Evolutionary conservation across 2,113 vertebrate species (phyloP), one percentile per base, ranked within the genome.

Genomic region (Recurvirostra avosetta): DNA sequence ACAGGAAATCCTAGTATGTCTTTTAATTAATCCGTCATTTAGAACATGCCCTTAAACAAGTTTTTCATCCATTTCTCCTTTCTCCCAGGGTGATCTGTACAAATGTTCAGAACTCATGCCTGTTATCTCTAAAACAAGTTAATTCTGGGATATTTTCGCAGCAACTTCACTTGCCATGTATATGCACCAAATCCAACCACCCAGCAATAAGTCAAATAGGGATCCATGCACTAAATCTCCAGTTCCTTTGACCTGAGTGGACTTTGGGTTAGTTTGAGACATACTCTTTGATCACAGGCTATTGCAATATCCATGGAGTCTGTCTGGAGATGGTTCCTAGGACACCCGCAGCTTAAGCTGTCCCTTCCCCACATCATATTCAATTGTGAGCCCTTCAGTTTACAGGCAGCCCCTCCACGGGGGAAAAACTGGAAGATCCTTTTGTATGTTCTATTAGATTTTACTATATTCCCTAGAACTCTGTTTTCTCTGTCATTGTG

Each of bases 191-290:
- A 58, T 72, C 27, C 50, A 62, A 5, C 36, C 15, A 58, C 9
- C 3, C 40, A 62, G 15, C 34, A 66, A 9, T 66, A 29, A 1
- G 0, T 47, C 1, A 0, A 43, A 15, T 12, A 34, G 25, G 18
- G 12, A 67, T 90, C 38, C 26, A 50, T 55, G 9, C 22, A 20
- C 9, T 45, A 36, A 30, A 41, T 41, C 21, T 62, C 4, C 43
- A 40, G 0, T 75, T 88, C 41, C 15, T 23, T 40, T 71, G 43
- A 47, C 27, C 8, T 43, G 30, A 36, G 22, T 32, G 63, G 21
- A 32, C 30, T 61, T 43, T 34, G 27, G 23, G 32, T 45, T 84
- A 26, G 10, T 79, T 85, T 75, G 70, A 50, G 49, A 55, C 1
- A 0, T 11, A 12, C 9, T 62, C 45, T 79, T 83, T 62, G 30